Percentiles rank a stretch among this genome's conserved stretches.
phyloP scores from a whole-genome alignment of 2,797 vertebrate genomes.

The Lithobates sylvaticus region DNA sequence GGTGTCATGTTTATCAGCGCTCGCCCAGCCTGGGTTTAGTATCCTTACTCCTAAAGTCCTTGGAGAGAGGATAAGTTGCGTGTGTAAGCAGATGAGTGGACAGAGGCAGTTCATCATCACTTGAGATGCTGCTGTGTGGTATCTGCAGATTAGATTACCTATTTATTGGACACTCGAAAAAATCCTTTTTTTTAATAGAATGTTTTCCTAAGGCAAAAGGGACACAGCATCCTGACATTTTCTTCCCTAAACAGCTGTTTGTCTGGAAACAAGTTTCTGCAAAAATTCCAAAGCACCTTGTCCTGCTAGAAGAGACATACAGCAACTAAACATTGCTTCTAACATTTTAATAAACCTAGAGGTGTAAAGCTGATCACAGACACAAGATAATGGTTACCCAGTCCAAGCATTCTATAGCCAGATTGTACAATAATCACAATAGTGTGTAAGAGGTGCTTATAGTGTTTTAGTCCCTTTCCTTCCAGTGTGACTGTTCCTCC shows the following conservation, averaged over 20 bases:
- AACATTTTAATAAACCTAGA: too few species aligned
- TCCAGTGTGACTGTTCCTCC: too few species aligned
- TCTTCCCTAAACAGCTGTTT: neutral
- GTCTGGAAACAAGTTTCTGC: neutral
- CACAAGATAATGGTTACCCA: too few species aligned
- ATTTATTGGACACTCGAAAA: neutral
- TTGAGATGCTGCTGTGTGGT: conserved; percentile 2
- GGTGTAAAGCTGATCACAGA: too few species aligned
- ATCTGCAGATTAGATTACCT: conserved; percentile 36
- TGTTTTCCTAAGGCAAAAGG: conserved; percentile 45
- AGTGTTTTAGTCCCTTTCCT: too few species aligned
- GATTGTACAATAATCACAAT: too few species aligned
- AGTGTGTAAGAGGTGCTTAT: too few species aligned
- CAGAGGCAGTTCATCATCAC: conserved; percentile 34
- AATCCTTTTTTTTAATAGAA: conserved; percentile 13
- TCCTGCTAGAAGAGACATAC: too few species aligned
- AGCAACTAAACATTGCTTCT: too few species aligned
- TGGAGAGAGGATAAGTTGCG: conserved; percentile 38
- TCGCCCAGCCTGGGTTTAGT: conserved; percentile 27
- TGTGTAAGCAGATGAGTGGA: conserved; percentile 18
- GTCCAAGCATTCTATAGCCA: too few species aligned
- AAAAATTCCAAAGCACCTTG: too few species aligned
- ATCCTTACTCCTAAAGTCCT: conserved; percentile 29
- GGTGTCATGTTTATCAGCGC: conserved; percentile 44
- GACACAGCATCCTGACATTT: conserved; percentile 31